Conservation (phyloP, 2,797 vertebrate species). For the Galagoides demidoff region DNA sequence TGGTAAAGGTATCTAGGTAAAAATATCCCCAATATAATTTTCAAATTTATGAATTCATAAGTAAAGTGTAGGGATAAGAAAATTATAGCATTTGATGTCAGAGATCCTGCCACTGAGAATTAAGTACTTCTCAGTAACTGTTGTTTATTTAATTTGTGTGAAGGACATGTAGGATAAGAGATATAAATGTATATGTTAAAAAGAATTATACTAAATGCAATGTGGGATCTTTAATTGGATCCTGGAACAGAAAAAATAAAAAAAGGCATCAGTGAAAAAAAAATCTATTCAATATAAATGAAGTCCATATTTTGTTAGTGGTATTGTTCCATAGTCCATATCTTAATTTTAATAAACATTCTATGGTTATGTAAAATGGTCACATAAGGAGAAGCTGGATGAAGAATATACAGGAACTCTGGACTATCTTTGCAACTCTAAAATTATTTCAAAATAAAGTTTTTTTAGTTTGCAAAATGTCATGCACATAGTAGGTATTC, state of each 20-base stretch:
- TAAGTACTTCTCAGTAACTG: not conserved
- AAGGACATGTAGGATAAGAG: not conserved
- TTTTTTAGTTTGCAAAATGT: not conserved
- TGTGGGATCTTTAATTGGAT: not conserved
- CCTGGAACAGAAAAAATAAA: not conserved
- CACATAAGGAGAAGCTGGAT: not conserved
- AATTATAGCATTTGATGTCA: not conserved
- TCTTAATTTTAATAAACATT: slow-evolving; percentile 8
- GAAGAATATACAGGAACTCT: not conserved
- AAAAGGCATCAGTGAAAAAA: not conserved
- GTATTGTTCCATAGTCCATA: not conserved
- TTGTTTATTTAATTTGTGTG: slow-evolving; percentile 20
- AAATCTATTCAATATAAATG: not conserved
- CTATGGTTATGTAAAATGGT: not conserved
- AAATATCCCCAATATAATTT: slow-evolving; percentile 16
- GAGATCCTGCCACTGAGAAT: not conserved
- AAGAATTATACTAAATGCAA: not conserved
- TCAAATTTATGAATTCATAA: slow-evolving; percentile 7
- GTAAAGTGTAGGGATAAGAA: not conserved
- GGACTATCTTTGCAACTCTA: not conserved
- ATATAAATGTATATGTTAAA: not conserved
- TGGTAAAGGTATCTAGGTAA: slow-evolving; percentile 1
- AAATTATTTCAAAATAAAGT: slow-evolving; percentile 21
- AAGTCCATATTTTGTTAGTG: not conserved
- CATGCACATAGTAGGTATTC: not conserved